Base-by-base conservation (phyloP, 2,797 vertebrate genomes). In the Astyanax mexicanus region DNA sequence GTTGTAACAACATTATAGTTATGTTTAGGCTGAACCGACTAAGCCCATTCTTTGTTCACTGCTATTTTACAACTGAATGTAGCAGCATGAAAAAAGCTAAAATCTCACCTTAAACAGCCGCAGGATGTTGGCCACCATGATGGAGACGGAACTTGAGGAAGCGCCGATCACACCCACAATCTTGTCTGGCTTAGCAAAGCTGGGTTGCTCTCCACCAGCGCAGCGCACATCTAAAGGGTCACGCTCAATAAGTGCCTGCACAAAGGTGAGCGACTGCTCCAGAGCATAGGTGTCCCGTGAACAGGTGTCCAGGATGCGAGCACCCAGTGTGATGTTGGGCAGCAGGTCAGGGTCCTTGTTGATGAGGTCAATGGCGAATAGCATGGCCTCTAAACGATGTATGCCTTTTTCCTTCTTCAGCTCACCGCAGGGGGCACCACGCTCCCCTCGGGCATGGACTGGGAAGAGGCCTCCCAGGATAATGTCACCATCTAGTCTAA, bases 401-500 rank as follows among this genome's bases (percentile, higher is more conserved):
- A 96, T 96, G 47, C 95, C 95, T 65, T 96, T 96, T 80, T 96
- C 95, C 81, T 96, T 96, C 89, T 96, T 96, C 93, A 85, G 94
- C 88, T 93, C 87, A 0, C 92, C 92, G 1, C 92, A 93, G 44
- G 92, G 89, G 47, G 85, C 78, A 0, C 92, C 92, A 11, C 89
- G 82, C 32, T 93, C 92, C 0, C 92, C 92, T 0, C 92, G 88
- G 13, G 92, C 69, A 15, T 93, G 92, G 32, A 93, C 91, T 0
- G 92, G 92, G 71, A 93, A 93, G 60, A 93, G 77, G 17, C 92
- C 93, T 0, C 95, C 85, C 88, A 96, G 80, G 85, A 96, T 95
- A 80, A 96, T 91, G 87, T 98, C 97, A 4, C 97, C 97, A 77
- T 99, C 97, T 85, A 99, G 86, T 49, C 97, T 93, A 82, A 99